Evolutionary conservation across 2,113 vertebrate genomes (phyloP).

Genomic region (Puntigrus tetrazona): DNA sequence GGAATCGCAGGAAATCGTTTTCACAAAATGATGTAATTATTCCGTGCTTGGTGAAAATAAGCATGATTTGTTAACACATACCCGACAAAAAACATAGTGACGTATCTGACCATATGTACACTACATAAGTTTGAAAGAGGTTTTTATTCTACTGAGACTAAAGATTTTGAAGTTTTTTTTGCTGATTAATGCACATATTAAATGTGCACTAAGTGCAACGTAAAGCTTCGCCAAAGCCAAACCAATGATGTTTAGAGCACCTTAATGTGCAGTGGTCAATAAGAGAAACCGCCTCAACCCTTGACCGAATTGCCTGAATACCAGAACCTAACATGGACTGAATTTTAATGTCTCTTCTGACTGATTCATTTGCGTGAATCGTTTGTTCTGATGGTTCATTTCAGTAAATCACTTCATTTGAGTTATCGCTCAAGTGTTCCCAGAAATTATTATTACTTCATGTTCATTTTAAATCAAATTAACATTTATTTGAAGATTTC

Average conservation of each 20-base stretch:
- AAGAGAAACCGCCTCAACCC: neutral
- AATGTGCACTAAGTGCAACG: neutral
- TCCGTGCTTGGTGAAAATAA: neutral
- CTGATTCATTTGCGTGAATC: neutral
- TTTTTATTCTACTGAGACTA: neutral
- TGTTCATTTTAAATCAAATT: neutral
- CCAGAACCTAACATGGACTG: neutral
- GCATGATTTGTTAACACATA: neutral
- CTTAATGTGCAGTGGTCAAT: neutral
- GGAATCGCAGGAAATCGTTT: neutral
- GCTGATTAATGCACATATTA: neutral
- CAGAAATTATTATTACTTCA: neutral
- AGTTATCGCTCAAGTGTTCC: neutral
- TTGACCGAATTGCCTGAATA: neutral
- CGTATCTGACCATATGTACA: neutral
- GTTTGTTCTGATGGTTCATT: neutral
- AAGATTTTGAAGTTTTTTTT: neutral
- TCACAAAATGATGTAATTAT: neutral
- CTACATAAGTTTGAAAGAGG: neutral
- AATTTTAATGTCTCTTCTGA: neutral
- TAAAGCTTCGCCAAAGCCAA: neutral
- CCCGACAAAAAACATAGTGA: neutral
- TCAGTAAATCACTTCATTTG: neutral
- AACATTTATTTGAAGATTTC: neutral
- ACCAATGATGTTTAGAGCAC: neutral